phyloP scores from a whole-genome alignment of 2,888 invertebrate species.

The Sphaerophoria rueppellii region DNA sequence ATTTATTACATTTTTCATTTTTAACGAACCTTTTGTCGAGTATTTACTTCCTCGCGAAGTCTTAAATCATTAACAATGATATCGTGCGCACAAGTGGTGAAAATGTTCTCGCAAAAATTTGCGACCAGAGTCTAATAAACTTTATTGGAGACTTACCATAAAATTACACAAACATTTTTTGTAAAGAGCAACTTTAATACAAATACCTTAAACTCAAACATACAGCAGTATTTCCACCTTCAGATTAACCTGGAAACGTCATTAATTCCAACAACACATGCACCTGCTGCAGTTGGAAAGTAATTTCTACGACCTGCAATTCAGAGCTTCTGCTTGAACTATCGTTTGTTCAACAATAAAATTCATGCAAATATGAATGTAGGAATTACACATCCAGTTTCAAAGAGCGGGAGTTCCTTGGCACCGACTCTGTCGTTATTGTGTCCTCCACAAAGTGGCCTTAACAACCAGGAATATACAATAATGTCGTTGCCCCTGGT shows the following conservation, averaged over 20 bases:
- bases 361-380: constrained; percentile 38
- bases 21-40: constrained; percentile 4
- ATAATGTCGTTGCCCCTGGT: neutral
- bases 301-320: constrained; percentile 21
- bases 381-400: neutral
- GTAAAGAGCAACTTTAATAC: neutral
- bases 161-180: no score
- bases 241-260: constrained; percentile 31
- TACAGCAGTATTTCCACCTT: constrained; percentile 1
- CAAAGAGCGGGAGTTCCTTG: constrained; percentile 38
- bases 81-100: no score
- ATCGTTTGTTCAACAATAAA: constrained; percentile 62
- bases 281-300: constrained; percentile 38
- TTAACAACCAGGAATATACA: neutral
- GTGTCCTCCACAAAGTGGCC: constrained; percentile 11
- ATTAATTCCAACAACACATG: constrained; percentile 49
- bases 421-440: constrained; percentile 9
- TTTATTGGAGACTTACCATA: no score
- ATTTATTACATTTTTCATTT: constrained; percentile 10
- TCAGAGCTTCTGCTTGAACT: constrained; percentile 48
- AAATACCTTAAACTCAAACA: neutral
- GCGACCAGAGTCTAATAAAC: no score
- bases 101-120: no score
- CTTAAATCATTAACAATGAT: neutral
- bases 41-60: neutral